Evolutionary conservation across 2,113 vertebrate genomes (phyloP).

Genomic region (Piprites chloris): DNA sequence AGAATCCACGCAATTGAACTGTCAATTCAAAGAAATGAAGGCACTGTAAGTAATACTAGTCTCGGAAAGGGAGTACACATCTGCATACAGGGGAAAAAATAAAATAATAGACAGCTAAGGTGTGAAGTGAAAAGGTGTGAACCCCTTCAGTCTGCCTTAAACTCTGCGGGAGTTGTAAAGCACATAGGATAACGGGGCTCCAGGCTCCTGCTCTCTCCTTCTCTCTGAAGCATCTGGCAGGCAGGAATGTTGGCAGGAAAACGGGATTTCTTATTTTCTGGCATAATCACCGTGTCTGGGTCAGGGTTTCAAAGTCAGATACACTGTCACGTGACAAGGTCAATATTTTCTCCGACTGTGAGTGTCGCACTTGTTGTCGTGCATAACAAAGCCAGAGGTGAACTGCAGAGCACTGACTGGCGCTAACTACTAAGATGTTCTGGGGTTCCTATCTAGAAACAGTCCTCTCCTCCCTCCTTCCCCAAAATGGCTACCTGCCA

Average conservation of each 20-base stretch:
- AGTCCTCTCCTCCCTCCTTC: neutral
- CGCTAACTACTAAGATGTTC: neutral
- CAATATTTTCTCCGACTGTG: neutral
- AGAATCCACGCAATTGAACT: neutral
- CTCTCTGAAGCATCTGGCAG: neutral
- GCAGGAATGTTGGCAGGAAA: conserved; percentile 1
- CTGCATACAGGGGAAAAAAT: neutral
- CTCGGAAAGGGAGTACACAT: neutral
- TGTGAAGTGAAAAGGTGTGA: conserved; percentile 8
- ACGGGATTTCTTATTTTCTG: neutral
- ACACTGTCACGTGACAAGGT: neutral
- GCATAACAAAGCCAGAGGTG: neutral
- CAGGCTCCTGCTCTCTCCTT: neutral
- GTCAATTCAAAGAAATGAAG: neutral
- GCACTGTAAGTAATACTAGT: neutral
- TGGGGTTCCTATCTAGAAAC: neutral
- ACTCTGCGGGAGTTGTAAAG: neutral
- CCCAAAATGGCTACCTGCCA: neutral
- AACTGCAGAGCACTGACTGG: neutral
- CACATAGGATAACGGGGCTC: neutral
- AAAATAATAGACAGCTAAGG: neutral
- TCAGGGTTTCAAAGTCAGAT: neutral
- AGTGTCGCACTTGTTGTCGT: neutral
- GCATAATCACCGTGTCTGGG: neutral
- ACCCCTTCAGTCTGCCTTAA: neutral